These are phyloP conservation scores for Musca vetustissima DNA, from an alignment of 1,140 invertebrate genomes.

Conservation along the genomic window DNA sequence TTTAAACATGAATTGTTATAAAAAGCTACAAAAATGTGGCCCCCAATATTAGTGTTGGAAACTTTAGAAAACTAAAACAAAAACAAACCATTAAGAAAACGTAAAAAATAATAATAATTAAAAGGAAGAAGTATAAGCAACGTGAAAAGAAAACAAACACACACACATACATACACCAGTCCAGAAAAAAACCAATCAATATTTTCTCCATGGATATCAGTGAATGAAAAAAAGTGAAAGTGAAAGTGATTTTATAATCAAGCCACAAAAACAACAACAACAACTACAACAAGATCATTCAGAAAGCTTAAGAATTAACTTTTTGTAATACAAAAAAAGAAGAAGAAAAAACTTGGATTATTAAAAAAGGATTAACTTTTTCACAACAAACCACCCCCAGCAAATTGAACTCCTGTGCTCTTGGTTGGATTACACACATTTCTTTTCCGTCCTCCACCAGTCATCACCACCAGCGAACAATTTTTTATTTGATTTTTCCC, in stretches of 20 bases:
- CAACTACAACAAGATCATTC: neutral
- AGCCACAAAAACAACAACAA: conserved; percentile 17
- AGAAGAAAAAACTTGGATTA: neutral
- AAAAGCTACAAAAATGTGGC: too few relatives aligned
- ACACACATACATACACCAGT: neutral
- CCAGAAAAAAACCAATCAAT: neutral
- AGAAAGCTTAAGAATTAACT: neutral
- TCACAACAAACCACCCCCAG: neutral
- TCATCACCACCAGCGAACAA: neutral
- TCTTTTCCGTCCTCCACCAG: neutral
- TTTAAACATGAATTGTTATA: too few relatives aligned
- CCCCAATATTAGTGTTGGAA: too few relatives aligned
- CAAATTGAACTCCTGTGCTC: neutral
- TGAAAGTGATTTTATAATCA: conserved; percentile 17
- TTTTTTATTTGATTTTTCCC: too few relatives aligned
- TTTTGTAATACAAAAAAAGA: neutral
- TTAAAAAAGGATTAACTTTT: neutral
- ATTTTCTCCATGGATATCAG: neutral
- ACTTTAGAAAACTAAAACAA: too few relatives aligned
- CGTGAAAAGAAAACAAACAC: neutral
- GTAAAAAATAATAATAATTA: neutral
- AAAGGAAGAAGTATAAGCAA: neutral
- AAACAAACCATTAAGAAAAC: too few relatives aligned
- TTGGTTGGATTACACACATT: neutral
- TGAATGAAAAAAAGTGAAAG: conserved; percentile 10